Evolutionary conservation across 2,113 vertebrate species (phyloP).

Genomic region (Rissa tridactyla): DNA sequence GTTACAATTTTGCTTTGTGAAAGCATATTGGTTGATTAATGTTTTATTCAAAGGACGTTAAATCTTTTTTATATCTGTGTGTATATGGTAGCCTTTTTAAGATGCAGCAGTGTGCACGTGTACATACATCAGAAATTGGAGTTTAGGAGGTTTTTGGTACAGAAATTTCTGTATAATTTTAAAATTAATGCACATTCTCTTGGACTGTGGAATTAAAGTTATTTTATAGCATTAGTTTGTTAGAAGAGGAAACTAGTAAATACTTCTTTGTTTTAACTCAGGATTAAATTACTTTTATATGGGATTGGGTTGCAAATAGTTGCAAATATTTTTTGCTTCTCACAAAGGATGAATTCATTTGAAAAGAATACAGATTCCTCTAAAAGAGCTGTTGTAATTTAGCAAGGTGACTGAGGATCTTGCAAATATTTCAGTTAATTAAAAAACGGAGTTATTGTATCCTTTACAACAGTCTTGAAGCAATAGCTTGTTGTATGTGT

Average conservation of each 20-base stretch:
- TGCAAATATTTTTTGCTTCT: not conserved
- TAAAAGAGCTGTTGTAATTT: not conserved
- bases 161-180: not conserved
- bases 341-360: not conserved
- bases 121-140: not conserved
- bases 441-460: not conserved
- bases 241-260: not conserved
- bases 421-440: not conserved
- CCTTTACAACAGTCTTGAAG: not conserved
- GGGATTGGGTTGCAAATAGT: not conserved
- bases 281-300: not conserved
- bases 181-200: not conserved
- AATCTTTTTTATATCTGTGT: not conserved
- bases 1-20: not conserved
- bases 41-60: not conserved
- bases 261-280: accelerated
- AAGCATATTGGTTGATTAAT: not conserved
- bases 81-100: not conserved
- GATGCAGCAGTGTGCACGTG: not conserved
- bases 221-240: not conserved
- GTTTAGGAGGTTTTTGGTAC: not conserved
- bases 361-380: not conserved
- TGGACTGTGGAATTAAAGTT: not conserved
- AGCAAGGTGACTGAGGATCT: not conserved
- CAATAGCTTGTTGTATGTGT: not conserved